Percentiles rank a stretch among this genome's conserved stretches.
These are phyloP conservation scores for Dryoscopus gambensis DNA, from an alignment of 2,113 vertebrate species.

Conservation along the genomic window DNA sequence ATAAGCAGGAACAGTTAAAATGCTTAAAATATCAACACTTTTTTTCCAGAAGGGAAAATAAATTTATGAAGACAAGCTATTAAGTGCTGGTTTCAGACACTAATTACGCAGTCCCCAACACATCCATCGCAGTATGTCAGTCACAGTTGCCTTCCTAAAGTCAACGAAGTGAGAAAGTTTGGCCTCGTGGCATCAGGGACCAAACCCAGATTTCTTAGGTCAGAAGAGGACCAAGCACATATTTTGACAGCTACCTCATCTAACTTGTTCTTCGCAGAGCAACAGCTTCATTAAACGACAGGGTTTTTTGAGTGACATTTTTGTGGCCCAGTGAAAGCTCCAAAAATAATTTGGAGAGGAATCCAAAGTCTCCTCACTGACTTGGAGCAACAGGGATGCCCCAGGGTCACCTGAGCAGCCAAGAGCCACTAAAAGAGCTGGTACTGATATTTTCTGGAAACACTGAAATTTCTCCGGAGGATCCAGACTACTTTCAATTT, in stretches of 20 bases:
- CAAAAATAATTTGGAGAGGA: not conserved
- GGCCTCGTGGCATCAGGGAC: not conserved
- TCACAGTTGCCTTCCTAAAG: not conserved
- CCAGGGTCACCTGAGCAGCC: not conserved
- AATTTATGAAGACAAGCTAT: not conserved
- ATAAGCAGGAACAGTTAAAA: constrained; percentile 10
- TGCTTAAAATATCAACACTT: constrained; percentile 25
- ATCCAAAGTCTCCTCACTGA: not conserved
- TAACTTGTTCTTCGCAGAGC: not conserved
- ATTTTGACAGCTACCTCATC: not conserved
- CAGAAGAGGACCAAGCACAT: not conserved
- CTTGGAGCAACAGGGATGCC: not conserved
- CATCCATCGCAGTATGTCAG: not conserved
- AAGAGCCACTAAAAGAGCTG: not conserved
- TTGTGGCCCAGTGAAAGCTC: not conserved
- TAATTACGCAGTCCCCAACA: not conserved
- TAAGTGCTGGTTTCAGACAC: not conserved
- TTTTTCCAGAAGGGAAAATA: constrained; percentile 29
- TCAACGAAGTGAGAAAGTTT: not conserved
- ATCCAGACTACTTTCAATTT: not conserved
- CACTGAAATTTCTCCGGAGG: not conserved
- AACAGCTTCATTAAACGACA: not conserved
- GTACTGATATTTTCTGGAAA: not conserved
- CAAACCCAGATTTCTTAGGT: not conserved
- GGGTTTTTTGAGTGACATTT: not conserved